A percentile compares a stretch with the other conserved stretches of the same genome.
Evolutionary conservation across 2,113 vertebrate species (phyloP).

Genomic region (Carassius carassius): DNA sequence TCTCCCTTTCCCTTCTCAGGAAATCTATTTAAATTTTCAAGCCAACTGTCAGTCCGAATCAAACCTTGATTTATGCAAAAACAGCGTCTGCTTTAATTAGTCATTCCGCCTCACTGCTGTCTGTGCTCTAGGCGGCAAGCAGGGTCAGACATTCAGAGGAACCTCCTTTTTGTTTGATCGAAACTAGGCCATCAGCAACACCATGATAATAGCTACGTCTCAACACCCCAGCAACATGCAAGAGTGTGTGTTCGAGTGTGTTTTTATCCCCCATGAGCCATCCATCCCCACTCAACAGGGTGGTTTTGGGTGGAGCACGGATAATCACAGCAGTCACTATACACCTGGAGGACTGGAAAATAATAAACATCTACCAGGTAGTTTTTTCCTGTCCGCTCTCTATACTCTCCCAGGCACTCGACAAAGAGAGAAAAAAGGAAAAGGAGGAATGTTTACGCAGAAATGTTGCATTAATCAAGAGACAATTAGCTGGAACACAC

Average conservation of each 20-base stretch:
- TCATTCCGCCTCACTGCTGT: constrained; percentile 52
- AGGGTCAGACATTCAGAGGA: constrained; percentile 42
- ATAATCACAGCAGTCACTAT: constrained; percentile 57
- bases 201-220: constrained; percentile 48
- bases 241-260: constrained; percentile 52
- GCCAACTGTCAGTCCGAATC: constrained; percentile 56
- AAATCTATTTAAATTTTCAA: constrained; percentile 45
- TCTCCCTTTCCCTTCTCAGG: constrained; percentile 27
- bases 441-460: constrained; percentile 1
- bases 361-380: constrained; percentile 44
- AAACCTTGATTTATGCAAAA: constrained; percentile 47
- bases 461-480: constrained; percentile 19
- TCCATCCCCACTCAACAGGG: constrained; percentile 56
- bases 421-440: neutral
- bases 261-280: constrained; percentile 53
- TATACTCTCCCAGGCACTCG: neutral
- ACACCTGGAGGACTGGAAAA: constrained; percentile 53
- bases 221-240: constrained; percentile 45
- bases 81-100: constrained; percentile 59
- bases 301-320: constrained; percentile 58
- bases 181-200: constrained; percentile 56
- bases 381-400: neutral
- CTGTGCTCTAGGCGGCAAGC: constrained; percentile 33
- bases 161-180: constrained; percentile 50
- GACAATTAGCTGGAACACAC: neutral